Evolutionary conservation across 2,888 invertebrate genomes (phyloP).

Genomic region (Drosophila acutilabella): DNA sequence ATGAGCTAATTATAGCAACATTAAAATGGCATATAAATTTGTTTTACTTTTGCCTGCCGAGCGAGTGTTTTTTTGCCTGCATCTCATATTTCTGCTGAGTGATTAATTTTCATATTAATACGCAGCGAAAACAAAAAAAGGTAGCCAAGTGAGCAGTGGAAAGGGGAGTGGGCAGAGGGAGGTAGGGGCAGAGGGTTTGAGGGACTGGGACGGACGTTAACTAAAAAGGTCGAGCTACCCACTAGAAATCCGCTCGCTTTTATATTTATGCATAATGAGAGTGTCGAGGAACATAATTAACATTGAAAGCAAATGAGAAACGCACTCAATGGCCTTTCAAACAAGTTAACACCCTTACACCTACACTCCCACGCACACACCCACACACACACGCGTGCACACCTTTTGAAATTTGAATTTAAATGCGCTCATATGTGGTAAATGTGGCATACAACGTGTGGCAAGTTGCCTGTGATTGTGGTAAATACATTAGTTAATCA

Average conservation of each 20-base stretch:
- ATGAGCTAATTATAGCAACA: conserved; percentile 74
- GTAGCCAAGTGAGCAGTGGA: background rate
- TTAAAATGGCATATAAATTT: conserved; percentile 69
- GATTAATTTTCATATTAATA: conserved; percentile 79
- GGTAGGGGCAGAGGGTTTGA: conserved; percentile 17
- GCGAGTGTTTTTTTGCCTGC: background rate
- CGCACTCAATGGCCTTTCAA: conserved; percentile 62
- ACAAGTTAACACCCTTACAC: conserved; percentile 16
- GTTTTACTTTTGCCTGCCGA: conserved; percentile 22
- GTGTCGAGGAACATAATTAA: conserved; percentile 69
- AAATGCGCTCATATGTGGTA: conserved; percentile 36
- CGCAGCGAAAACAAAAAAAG: conserved; percentile 19
- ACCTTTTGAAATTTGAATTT: conserved; percentile 51
- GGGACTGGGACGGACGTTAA: conserved; percentile 32
- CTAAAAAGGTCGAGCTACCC: conserved; percentile 58
- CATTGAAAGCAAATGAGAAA: conserved; percentile 74
- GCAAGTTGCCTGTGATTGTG: background rate
- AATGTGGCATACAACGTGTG: conserved; percentile 16
- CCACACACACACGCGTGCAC: conserved; percentile 2
- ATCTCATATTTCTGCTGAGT: conserved; percentile 45
- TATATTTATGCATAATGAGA: conserved; percentile 74
- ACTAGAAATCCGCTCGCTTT: conserved; percentile 58
- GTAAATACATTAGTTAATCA: conserved; percentile 28
- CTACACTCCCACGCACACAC: conserved; percentile 1
- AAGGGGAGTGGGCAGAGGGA: conserved; percentile 5